Base-by-base conservation (phyloP, 2,888 invertebrate species). In the Endotricha flammealis region DNA sequence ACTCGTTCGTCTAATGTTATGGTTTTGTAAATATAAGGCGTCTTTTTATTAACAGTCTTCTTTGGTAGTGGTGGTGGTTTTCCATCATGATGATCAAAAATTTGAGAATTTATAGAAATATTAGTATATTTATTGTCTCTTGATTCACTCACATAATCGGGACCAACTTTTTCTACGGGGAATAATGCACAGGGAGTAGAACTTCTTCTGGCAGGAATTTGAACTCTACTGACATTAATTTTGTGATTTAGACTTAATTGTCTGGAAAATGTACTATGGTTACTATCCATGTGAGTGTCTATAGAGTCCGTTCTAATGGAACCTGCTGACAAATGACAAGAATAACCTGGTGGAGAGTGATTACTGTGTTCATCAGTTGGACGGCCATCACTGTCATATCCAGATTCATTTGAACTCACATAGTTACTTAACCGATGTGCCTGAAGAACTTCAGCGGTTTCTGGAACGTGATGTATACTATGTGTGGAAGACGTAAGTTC, bases 401-500 rank as follows among this genome's bases (percentile, higher is more conserved):
- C 94, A 31, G 93, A 94, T 76, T 94, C 94, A 70, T 93, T 94
- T 29, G 93, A 94, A 73, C 93, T 93, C 32, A 93, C 90, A 71
- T 93, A 93, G 75, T 92, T 92, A 67, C 90, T 90, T 57, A 90
- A 77, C 53, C 90, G 88, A 77, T 90, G 90, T 58, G 89, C 80
- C 76, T 89, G 89, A 58, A 88, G 71, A 57, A 89, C 80, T 77
- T 90, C 90, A 52, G 78, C 81, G 33, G 63, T 63, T 73, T 89
- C 89, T 48, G 78, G 83, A 39, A 77, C 81, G 50, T 87, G 88
- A 64, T 89, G 89, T 56, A 90, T 89, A 47, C 86, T 88, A 53
- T 85, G 86, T 39, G 72, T 69, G 6, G 87, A 87, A 12, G 80
- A 79, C 39, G 79, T 67, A 35, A 82, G 66, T 50, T 86, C 86